Evolutionary conservation across 1,140 invertebrate species (phyloP).

Genomic region (Drosophila tropicalis): DNA sequence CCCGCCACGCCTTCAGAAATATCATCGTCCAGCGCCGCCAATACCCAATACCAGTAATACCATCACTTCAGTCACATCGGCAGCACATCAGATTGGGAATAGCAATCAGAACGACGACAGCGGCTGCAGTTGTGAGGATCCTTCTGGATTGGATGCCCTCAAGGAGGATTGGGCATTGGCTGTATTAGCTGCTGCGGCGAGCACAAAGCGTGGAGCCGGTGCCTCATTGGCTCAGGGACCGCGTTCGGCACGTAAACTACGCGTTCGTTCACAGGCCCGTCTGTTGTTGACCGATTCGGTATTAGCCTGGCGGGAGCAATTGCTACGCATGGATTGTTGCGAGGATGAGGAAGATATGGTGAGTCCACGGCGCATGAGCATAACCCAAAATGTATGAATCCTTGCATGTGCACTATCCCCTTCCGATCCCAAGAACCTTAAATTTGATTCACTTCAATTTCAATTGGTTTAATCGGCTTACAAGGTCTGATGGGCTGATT

Average conservation of each 20-base stretch:
- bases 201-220: conserved; percentile 50
- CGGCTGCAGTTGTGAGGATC: conserved; percentile 62
- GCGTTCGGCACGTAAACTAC: conserved; percentile 46
- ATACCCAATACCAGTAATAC: conserved; percentile 12
- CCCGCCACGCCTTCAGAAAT: conserved; percentile 23
- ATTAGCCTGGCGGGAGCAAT: conserved; percentile 68
- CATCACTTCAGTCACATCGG: neutral
- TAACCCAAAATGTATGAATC: neutral
- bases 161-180: conserved; percentile 66
- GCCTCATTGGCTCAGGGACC: conserved; percentile 19
- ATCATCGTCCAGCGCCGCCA: conserved; percentile 44
- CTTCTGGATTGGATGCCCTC: conserved; percentile 39
- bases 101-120: conserved; percentile 53
- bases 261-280: conserved; percentile 59
- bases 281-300: conserved; percentile 62
- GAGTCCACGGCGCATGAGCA: conserved; percentile 35
- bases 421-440: no score
- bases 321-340: conserved; percentile 65
- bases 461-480: no score
- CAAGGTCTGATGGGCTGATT: no score
- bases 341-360: conserved; percentile 83
- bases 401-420: neutral
- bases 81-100: neutral
- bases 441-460: no score
- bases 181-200: conserved; percentile 53